These are phyloP conservation scores for Callopanchax toddi DNA, from an alignment of 2,113 vertebrate species.

Conservation along the genomic window DNA sequence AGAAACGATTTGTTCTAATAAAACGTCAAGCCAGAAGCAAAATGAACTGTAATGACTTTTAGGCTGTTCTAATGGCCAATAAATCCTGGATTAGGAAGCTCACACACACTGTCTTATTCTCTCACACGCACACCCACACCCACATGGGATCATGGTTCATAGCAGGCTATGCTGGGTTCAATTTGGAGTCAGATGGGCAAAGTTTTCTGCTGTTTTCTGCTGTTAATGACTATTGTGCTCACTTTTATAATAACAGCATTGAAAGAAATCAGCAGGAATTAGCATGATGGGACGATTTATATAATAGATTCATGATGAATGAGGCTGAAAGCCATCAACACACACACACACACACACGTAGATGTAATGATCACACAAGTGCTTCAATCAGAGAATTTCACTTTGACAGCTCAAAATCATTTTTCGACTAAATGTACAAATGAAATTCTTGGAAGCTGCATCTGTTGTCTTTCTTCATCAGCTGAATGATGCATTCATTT, in stretches of 20 bases:
- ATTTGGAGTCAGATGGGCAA: constrained; percentile 78
- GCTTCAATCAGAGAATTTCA: constrained; percentile 55
- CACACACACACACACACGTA: constrained; percentile 13
- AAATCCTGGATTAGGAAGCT: constrained; percentile 83
- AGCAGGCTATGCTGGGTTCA: constrained; percentile 76
- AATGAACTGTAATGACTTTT: constrained; percentile 88
- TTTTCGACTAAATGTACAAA: constrained; percentile 69
- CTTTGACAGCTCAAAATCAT: constrained; percentile 70
- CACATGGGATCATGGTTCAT: constrained; percentile 76
- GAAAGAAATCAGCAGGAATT: constrained; percentile 74
- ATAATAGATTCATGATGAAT: constrained; percentile 74
- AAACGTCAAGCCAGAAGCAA: constrained; percentile 85
- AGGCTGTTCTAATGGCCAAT: constrained; percentile 86
- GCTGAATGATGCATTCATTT: constrained; percentile 54
- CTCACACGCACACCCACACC: constrained; percentile 45
- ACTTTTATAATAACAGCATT: constrained; percentile 77
- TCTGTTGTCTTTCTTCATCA: constrained; percentile 60
- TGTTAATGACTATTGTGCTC: constrained; percentile 77
- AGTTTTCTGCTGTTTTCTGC: constrained; percentile 75
- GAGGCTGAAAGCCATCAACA: constrained; percentile 57
- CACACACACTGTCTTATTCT: constrained; percentile 38
- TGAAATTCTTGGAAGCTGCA: constrained; percentile 66
- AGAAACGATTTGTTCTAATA: constrained; percentile 85
- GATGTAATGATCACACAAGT: constrained; percentile 23
- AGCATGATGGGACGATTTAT: constrained; percentile 75